phyloP scores from a whole-genome alignment of 2,888 invertebrate species.

The Suillia variegata region DNA sequence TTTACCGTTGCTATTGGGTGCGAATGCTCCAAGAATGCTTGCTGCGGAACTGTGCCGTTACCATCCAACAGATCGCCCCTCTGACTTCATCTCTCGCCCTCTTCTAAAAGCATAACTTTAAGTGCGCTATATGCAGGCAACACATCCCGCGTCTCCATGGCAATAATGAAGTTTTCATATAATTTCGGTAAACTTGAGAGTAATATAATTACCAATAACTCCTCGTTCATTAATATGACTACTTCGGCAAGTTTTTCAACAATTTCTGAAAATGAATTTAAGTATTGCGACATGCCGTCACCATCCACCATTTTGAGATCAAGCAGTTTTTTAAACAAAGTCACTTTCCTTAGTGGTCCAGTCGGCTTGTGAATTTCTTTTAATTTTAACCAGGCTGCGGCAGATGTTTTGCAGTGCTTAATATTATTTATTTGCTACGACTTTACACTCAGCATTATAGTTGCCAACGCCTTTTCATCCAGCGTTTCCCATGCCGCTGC shows the following conservation, averaged over 20 bases:
- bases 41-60: slow-evolving; percentile 13
- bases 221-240: slow-evolving; percentile 18
- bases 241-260: slow-evolving; percentile 26
- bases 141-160: slow-evolving; percentile 28
- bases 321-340: slow-evolving; percentile 27
- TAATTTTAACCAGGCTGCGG: slow-evolving; percentile 23
- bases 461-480: slow-evolving; percentile 14
- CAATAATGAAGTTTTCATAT: slow-evolving; percentile 26
- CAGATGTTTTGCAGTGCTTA: slow-evolving; percentile 21
- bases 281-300: slow-evolving; percentile 13
- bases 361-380: slow-evolving; percentile 25
- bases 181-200: slow-evolving; percentile 23
- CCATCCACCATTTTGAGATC: slow-evolving; percentile 15
- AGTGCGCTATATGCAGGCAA: slow-evolving; percentile 17
- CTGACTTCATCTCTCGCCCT: slow-evolving; percentile 19
- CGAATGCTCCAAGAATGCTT: slow-evolving; percentile 13
- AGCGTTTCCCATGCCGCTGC: neutral
- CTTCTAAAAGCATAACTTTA: slow-evolving; percentile 25
- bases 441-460: slow-evolving; percentile 10
- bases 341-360: slow-evolving; percentile 27
- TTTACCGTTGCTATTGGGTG: neutral
- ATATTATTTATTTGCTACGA: neutral
- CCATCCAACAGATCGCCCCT: slow-evolving; percentile 2
- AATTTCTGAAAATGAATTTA: slow-evolving; percentile 24
- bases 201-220: slow-evolving; percentile 25